Evolutionary conservation across 2,113 vertebrate genomes (phyloP), one percentile per base, ranked within the genome.

Genomic region (Austrofundulus limnaeus): DNA sequence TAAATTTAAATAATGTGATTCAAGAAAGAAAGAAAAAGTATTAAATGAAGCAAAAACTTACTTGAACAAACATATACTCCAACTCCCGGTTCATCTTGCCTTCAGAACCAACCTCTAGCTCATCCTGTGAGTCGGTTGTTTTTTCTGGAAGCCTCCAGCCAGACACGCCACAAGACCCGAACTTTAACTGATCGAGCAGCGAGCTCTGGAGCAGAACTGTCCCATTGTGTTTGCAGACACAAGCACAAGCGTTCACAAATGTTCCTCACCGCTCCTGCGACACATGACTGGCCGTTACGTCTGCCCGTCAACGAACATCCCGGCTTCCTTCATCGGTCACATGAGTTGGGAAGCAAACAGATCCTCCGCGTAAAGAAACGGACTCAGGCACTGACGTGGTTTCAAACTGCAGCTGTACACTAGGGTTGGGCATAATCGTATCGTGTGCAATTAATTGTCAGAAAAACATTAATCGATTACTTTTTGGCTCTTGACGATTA

Each of bases 1-100:
- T 28, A 45, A 3, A 45, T 47, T 59, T 14, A 14, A 15, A 3
- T 41, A 2, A 2, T 41, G 13, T 41, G 4, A 41, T 4, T 15
- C 17, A 3, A 4, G 42, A 17, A 45, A 19, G 5, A 9, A 50
- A 28, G 11, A n/a, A n/a, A n/a, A n/a, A n/a, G n/a, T n/a, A n/a
- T n/a, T 1, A 2, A 31, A 17, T 19, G 16, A 52, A 31, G 2
- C 11, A 46, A 20, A 63, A 46, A 92, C 95, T 95, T 93, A 96
- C 94, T 88, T 93, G 50, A 45, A 91, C 71, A 68, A 92, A 95
- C 86, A 94, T 93, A 80, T 46, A 93, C 83, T 89, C 90, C 91
- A 94, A 81, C 77, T 91, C 91, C 75, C 91, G 85, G 75, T 88
- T 77, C 90, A 91, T 92, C 80, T 82, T 81, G 69, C 66, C 25